Base-by-base conservation (phyloP, 2,113 vertebrate genomes). In the Cynopterus brachyotis region DNA sequence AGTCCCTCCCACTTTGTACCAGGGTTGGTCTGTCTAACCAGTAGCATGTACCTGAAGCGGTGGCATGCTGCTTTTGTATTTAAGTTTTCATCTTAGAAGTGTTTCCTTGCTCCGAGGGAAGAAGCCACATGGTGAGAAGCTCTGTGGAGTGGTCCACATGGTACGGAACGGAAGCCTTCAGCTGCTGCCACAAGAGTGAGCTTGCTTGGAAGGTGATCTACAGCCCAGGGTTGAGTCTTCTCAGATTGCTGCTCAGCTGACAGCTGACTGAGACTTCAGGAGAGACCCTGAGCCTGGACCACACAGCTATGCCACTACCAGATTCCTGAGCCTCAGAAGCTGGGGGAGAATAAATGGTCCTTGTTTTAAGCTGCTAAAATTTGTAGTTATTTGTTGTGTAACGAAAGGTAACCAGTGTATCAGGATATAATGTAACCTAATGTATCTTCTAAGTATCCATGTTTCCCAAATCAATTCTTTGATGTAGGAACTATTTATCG, bases 311-410 rank as follows among this genome's bases (percentile, higher is more conserved):
- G 9, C n/a, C 35, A 4, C 22, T 42, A 57, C 73, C 57, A 67
- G n/a, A 69, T 69, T 73, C 82, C 50, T 26, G 40, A 59, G 30
- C 55, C 53, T 79, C 62, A 50, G 78, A 83, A 75, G 72, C 22
- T 7, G 53, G 53, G n/a, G 57, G 50, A 35, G 16, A 42, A 42
- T 37, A 7, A 26, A 85, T 3, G 19, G 20, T 20, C 17, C 2
- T 66, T 17, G 35, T 76, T 80, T 73, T 73, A 60, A 75, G 4
- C 37, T 73, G 45, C 13, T 35, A 20, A 81, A 32, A 70, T 78
- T 30, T 55, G 62, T 42, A 57, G 45, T 53, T 32, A 64, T 83
- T 82, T 78, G 22, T 60, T 87, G 72, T 37, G 32, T 30, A 22
- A 66, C 59, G 32, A n/a, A 64, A 47, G 26, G 37, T 62, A 37